Base-by-base conservation (phyloP, 2,888 invertebrate genomes). In the Ectemnius continuus region DNA sequence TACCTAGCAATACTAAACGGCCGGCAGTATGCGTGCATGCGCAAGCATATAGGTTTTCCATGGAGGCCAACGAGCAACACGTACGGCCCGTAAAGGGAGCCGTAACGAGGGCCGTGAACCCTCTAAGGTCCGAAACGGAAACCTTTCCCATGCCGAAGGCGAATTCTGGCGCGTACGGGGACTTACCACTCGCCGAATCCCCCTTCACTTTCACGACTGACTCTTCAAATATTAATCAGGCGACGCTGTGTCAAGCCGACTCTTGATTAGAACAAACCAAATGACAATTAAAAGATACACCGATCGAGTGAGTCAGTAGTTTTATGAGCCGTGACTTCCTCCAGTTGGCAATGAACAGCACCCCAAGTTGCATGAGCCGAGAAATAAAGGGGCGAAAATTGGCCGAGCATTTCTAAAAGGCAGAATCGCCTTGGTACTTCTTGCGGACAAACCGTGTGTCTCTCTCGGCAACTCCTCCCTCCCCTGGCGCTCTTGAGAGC, bases 11-110 rank as follows among this genome's bases (percentile, higher is more conserved):
- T 83, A 83, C 77, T 79, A 81, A 83, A 80, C 77, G 76, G 72
- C 68, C 36, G 67, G 56, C n/a, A 57, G 77, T 73, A 62, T 73
- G 68, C 59, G 74, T 72, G 67, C 23, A 69, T 71, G 58, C 48
- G 69, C 67, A 70, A 70, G 71, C 69, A 73, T 75, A 76, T 83
- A 73, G 77, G 65, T 81, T 76, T 70, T 70, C 70, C 75, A 72
- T 59, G 70, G 67, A 75, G 77, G 69, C 20, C 65, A 11, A 36
- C 69, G 64, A 47, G 60, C 72, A 79, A 73, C 82, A 83, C 82
- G 83, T 83, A 77, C 82, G 79, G 70, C 78, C 73, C 80, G 74
- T 83, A 83, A 83, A 83, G 77, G 69, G 76, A 78, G 72, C 78
- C 78, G 79, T 83, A 78, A 83, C 80, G 75, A 77, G 79, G 77